Percentiles rank a stretch among this genome's conserved stretches.
Evolutionary conservation across 1,140 invertebrate genomes (phyloP).

Genomic region (Aphelenchoides besseyi): DNA sequence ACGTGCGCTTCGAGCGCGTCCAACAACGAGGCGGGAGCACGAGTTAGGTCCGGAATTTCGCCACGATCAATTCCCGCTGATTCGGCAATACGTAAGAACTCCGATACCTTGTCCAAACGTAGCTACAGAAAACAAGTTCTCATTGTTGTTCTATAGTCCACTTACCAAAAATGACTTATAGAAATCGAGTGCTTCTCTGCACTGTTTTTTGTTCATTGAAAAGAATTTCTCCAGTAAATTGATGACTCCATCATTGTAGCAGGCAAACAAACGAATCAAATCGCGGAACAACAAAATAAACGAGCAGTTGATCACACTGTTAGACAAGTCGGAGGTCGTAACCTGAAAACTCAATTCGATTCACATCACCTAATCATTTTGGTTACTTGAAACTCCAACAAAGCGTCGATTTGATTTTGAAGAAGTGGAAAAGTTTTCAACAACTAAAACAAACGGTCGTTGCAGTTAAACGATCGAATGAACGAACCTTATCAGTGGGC

Average conservation of each 20-base stretch:
- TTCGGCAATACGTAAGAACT: constrained; percentile 95
- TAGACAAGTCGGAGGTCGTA: constrained; percentile 91
- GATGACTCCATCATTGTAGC: constrained; percentile 99
- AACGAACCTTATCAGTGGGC: constrained; percentile 79
- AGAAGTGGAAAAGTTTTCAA: constrained; percentile 92
- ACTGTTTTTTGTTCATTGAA: constrained; percentile 98
- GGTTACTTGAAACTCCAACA: constrained; percentile 94
- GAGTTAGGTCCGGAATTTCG: constrained; percentile 95
- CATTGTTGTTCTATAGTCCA: neutral
- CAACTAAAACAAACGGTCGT: constrained; percentile 67
- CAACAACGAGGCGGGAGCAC: constrained; percentile 92
- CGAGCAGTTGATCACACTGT: constrained; percentile 95
- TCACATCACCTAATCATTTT: too few relatives aligned
- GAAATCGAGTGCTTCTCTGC: constrained; percentile 90
- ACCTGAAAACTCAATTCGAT: constrained; percentile 67
- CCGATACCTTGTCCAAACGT: constrained; percentile 94
- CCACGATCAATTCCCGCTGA: constrained; percentile 98
- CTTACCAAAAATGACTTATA: constrained; percentile 95
- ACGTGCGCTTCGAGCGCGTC: constrained; percentile 96
- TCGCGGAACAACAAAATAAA: constrained; percentile 98
- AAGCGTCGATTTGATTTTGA: constrained; percentile 86
- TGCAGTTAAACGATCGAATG: neutral
- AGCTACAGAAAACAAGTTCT: constrained; percentile 61
- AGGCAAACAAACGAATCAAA: constrained; percentile 95
- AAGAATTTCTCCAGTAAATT: constrained; percentile 98